Evolutionary conservation across 2,797 vertebrate genomes (phyloP).

Genomic region (Hybognathus amarus): DNA sequence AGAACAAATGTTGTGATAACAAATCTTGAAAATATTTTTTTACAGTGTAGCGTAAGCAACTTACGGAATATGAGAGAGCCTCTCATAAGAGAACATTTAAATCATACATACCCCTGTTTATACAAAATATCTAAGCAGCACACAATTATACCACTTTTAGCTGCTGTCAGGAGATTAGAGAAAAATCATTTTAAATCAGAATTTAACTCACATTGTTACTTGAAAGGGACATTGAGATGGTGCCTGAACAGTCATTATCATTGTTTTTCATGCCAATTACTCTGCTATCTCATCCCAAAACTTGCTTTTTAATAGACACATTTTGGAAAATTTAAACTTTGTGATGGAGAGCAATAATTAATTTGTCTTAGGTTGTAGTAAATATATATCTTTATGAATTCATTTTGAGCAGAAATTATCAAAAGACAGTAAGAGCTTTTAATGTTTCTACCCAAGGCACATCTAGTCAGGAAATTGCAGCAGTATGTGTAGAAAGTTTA

Average conservation of each 20-base stretch:
- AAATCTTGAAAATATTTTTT: too few relatives aligned
- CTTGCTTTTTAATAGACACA: background rate
- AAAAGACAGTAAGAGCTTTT: background rate
- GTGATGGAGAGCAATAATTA: background rate
- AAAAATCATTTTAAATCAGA: background rate
- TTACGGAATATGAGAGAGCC: too few relatives aligned
- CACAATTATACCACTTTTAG: background rate
- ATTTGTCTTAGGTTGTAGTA: background rate
- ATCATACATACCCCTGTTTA: background rate
- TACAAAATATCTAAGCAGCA: background rate
- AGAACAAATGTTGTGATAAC: too few relatives aligned
- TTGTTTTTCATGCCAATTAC: background rate
- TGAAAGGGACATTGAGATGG: background rate
- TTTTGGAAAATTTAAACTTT: background rate
- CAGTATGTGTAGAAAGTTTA: background rate
- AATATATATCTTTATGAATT: background rate
- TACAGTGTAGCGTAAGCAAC: too few relatives aligned
- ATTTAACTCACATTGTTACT: background rate
- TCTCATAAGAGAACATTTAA: background rate
- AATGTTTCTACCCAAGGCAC: background rate
- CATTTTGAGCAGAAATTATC: background rate
- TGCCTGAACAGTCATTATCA: constrained; percentile 6
- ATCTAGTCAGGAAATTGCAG: background rate
- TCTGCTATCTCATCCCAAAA: background rate
- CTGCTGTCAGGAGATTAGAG: background rate